Percentiles rank a stretch among this genome's conserved stretches.
Evolutionary conservation across 2,797 vertebrate species (phyloP).

Genomic region (Takifugu ocellatus): DNA sequence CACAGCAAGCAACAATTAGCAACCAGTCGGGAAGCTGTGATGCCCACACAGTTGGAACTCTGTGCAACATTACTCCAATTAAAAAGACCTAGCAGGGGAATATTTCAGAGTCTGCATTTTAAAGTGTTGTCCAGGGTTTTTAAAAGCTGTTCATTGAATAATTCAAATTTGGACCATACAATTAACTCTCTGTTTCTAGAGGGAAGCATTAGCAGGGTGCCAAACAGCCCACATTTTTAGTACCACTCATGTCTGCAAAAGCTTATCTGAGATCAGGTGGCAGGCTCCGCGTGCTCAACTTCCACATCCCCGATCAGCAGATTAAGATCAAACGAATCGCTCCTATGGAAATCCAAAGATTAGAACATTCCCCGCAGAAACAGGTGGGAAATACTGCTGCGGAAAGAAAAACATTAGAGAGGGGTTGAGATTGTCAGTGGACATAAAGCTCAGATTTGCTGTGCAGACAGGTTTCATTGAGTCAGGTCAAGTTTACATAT

Average conservation of each 20-base stretch:
- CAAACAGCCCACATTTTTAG: conserved; percentile 31
- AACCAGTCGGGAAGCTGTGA: conserved; percentile 25
- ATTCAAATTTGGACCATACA: conserved; percentile 2
- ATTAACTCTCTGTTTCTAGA: conserved; percentile 2
- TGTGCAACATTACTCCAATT: conserved; percentile 13
- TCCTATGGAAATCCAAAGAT: conserved; percentile 19
- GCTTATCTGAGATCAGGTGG: conserved; percentile 35
- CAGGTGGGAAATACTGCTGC: too few species aligned
- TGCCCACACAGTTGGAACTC: conserved; percentile 14
- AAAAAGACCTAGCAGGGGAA: conserved; percentile 21
- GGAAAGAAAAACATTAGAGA: too few species aligned
- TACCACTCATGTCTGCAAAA: conserved; percentile 15
- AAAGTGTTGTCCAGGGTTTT: conserved; percentile 17
- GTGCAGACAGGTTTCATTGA: too few species aligned
- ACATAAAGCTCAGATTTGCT: too few species aligned
- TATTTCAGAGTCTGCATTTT: conserved; percentile 1
- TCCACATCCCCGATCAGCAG: conserved; percentile 30
- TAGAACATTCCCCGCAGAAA: conserved; percentile 9
- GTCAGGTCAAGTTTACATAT: too few species aligned
- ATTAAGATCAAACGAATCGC: conserved; percentile 11
- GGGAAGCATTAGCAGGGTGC: conserved; percentile 16
- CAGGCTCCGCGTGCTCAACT: conserved; percentile 1
- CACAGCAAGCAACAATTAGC: conserved; percentile 46
- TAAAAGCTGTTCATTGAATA: conserved; percentile 6
- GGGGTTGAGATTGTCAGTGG: too few species aligned